Conservation (phyloP, 1,140 invertebrate genomes). For the Aricia agestis region DNA sequence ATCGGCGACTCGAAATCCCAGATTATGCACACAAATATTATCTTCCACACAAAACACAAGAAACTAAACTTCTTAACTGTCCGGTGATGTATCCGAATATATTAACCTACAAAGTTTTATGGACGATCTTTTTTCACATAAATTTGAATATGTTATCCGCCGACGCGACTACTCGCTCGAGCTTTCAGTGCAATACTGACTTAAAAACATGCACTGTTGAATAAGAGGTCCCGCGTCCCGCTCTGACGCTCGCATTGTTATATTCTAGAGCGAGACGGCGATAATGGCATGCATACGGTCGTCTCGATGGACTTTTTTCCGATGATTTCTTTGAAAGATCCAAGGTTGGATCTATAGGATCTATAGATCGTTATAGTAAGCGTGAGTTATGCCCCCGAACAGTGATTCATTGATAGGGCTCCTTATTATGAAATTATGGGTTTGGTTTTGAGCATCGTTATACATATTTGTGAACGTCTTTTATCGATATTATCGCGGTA, state of each 20-base stretch:
- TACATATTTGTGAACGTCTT: background rate
- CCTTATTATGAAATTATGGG: slow-evolving; percentile 45
- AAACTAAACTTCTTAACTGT: slow-evolving; percentile 4
- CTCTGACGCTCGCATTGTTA: slow-evolving; percentile 24
- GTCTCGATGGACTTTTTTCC: slow-evolving; percentile 53
- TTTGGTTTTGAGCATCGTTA: slow-evolving; percentile 44
- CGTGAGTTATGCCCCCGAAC: slow-evolving; percentile 54
- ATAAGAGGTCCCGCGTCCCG: slow-evolving; percentile 45
- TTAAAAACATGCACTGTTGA: slow-evolving; percentile 43
- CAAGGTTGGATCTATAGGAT: slow-evolving; percentile 46
- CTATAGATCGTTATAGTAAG: slow-evolving; percentile 53
- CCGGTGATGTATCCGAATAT: background rate
- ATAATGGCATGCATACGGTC: slow-evolving; percentile 64
- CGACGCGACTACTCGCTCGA: slow-evolving; percentile 28
- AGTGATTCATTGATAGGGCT: slow-evolving; percentile 52
- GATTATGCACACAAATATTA: slow-evolving; percentile 25
- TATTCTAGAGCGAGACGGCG: slow-evolving; percentile 37
- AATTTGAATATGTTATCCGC: background rate
- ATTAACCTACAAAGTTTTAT: slow-evolving; percentile 18
- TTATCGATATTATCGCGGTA: slow-evolving; percentile 5
- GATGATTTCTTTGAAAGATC: slow-evolving; percentile 63
- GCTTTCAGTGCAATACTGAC: slow-evolving; percentile 37
- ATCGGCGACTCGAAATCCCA: slow-evolving; percentile 40
- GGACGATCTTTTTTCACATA: slow-evolving; percentile 17
- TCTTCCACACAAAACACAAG: slow-evolving; percentile 14